These are phyloP conservation scores for Etia nguti DNA, from an alignment of 2,113 vertebrate genomes.

Conservation along the genomic window DNA sequence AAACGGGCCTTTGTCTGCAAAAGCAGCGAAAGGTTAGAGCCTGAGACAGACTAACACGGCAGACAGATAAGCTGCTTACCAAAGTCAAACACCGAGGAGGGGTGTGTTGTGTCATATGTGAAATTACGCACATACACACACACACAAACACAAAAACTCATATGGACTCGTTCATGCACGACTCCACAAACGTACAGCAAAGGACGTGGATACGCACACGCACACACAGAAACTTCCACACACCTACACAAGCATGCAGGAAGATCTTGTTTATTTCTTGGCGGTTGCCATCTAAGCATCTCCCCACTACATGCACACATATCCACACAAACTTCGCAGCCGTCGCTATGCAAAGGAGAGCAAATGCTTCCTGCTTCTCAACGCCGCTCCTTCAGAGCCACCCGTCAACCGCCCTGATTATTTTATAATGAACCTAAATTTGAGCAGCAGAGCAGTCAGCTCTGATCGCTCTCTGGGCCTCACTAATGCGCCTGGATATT, in stretches of 20 bases:
- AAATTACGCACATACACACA: constrained; percentile 32
- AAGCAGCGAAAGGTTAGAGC: constrained; percentile 64
- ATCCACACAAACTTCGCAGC: constrained; percentile 39
- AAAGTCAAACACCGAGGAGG: constrained; percentile 63
- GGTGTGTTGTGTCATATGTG: constrained; percentile 56
- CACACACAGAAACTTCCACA: background rate
- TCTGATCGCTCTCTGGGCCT: constrained; percentile 44
- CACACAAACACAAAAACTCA: background rate
- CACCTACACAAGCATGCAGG: background rate
- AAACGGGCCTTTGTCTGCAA: constrained; percentile 60
- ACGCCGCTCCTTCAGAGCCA: constrained; percentile 27
- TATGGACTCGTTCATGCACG: background rate
- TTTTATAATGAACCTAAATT: constrained; percentile 71
- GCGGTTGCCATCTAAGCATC: background rate
- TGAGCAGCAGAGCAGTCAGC: constrained; percentile 51
- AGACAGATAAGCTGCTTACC: constrained; percentile 70
- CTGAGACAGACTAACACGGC: constrained; percentile 47
- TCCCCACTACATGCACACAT: background rate
- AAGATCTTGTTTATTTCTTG: constrained; percentile 20
- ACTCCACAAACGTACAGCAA: background rate
- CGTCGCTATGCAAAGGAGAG: constrained; percentile 19
- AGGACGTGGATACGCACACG: background rate
- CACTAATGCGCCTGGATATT: constrained; percentile 53
- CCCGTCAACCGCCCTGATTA: constrained; percentile 63
- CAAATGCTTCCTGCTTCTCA: constrained; percentile 26